Base-by-base conservation (phyloP, 2,113 vertebrate genomes). In the Lanius collurio region DNA sequence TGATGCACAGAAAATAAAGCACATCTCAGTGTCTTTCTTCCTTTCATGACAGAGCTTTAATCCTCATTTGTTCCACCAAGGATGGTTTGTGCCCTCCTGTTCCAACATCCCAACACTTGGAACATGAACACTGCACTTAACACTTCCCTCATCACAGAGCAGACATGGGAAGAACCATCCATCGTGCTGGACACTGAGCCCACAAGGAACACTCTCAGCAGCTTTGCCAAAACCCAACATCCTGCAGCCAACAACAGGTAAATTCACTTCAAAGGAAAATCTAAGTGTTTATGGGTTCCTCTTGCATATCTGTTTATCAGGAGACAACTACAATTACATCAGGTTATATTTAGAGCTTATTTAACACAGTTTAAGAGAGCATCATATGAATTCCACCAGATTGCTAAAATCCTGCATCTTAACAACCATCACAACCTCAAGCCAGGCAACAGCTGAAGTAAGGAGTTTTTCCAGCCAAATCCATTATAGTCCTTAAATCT, bases 231-330 rank as follows among this genome's bases (percentile, higher is more conserved):
- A 68, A 60, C 1, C 30, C 19, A 52, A 20, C 31, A 15, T 2
- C 4, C 0, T 15, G 8, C 30, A 75, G 30, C 42, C 52, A 39
- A 47, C 5, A 33, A 19, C 11, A 33, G 15, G 39, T 1, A 35
- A 59, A 50, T 6, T 11, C 10, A 7, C 3, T 13, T 11, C 30
- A 27, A 71, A 68, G 8, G 9, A 22, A 59, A 75, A 15, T 1
- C 0, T n/a, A 57, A 14, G 4, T 3, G 0, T 42, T 57, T 37
- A 31, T 0, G 0, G 2, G 35, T 33, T 59, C 2, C 49, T 82
- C 74, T 59, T 50, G 11, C 37, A 65, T 44, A 49, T 30, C 21
- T 10, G 2, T 11, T 49, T 15, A 41, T 5, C 30, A 24, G 1
- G 8, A 87, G 27, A 28, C n/a, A n/a, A 33, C 18, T 7, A 5